Evolutionary conservation across 2,888 invertebrate species (phyloP).

Genomic region (Apamea anceps): DNA sequence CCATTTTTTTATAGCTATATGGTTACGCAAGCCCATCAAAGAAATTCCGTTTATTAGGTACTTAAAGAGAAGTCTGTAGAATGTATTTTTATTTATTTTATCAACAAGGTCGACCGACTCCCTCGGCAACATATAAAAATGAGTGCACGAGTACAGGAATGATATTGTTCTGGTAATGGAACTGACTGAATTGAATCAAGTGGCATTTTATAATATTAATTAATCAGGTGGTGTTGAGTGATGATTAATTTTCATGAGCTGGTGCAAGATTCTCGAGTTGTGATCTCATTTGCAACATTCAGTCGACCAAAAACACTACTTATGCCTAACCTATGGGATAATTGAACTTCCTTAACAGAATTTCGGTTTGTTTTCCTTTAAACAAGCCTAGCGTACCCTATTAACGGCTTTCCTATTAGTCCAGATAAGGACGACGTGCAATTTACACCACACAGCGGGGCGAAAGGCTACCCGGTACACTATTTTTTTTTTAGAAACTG

Average conservation of each 20-base stretch:
- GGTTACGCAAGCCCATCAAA: conserved; percentile 21
- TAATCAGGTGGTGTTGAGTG: background rate
- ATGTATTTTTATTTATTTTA: conserved; percentile 18
- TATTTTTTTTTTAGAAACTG: conserved; percentile 82
- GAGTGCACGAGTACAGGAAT: conserved; percentile 10
- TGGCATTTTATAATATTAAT: conserved; percentile 5
- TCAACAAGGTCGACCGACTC: conserved; percentile 18
- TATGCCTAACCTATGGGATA: background rate
- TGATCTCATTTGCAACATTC: background rate
- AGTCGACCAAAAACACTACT: background rate
- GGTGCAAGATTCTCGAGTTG: background rate
- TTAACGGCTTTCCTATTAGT: conserved; percentile 9
- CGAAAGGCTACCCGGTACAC: conserved; percentile 68
- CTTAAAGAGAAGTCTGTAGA: background rate
- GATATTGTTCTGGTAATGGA: conserved; percentile 17
- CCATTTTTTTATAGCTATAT: conserved; percentile 1
- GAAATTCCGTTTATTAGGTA: conserved; percentile 1
- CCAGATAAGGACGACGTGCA: conserved; percentile 34
- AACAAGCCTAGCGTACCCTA: background rate
- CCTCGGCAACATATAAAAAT: conserved; percentile 17
- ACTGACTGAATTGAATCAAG: conserved; percentile 15
- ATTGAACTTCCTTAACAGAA: background rate
- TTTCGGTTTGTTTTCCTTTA: background rate
- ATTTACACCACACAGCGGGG: conserved; percentile 52
- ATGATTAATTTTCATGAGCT: background rate